These are phyloP conservation scores for Argyresthia albistria DNA, from an alignment of 2,888 invertebrate genomes.

Conservation along the genomic window DNA sequence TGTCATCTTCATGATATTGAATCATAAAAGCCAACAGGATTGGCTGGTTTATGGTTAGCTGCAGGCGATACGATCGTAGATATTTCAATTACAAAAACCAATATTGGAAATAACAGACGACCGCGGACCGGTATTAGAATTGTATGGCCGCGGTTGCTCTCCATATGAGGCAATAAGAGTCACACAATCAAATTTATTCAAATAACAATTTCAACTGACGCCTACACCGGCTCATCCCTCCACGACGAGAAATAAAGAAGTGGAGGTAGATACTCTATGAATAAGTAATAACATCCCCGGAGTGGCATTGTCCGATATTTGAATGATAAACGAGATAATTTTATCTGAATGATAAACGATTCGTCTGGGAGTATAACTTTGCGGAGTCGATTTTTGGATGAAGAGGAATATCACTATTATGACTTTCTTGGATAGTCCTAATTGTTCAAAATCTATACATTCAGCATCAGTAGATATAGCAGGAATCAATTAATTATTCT, in stretches of 20 bases:
- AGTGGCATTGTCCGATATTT: slow-evolving; percentile 11
- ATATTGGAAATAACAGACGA: slow-evolving; percentile 17
- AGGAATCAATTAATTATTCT: too few species aligned
- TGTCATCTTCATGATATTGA: not conserved
- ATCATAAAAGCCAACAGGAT: not conserved
- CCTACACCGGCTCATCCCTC: slow-evolving; percentile 23
- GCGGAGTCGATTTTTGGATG: too few species aligned
- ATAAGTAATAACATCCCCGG: slow-evolving; percentile 21
- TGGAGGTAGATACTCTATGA: slow-evolving; percentile 37
- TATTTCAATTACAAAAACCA: slow-evolving; percentile 30
- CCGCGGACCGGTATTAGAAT: slow-evolving; percentile 23
- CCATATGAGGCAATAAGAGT: slow-evolving; percentile 32
- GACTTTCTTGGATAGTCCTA: too few species aligned
- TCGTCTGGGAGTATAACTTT: not conserved
- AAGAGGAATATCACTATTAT: too few species aligned
- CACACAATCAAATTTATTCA: slow-evolving; percentile 57
- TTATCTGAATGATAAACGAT: slow-evolving; percentile 5
- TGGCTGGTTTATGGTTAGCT: not conserved
- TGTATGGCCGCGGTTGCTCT: slow-evolving; percentile 24
- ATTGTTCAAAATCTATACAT: too few species aligned
- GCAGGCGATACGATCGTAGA: not conserved
- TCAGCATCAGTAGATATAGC: too few species aligned
- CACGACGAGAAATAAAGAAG: slow-evolving; percentile 40
- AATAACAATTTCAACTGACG: slow-evolving; percentile 45
- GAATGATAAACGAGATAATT: slow-evolving; percentile 9